phyloP scores from a whole-genome alignment of 2,797 vertebrate genomes.

The Nannoperca australis region DNA sequence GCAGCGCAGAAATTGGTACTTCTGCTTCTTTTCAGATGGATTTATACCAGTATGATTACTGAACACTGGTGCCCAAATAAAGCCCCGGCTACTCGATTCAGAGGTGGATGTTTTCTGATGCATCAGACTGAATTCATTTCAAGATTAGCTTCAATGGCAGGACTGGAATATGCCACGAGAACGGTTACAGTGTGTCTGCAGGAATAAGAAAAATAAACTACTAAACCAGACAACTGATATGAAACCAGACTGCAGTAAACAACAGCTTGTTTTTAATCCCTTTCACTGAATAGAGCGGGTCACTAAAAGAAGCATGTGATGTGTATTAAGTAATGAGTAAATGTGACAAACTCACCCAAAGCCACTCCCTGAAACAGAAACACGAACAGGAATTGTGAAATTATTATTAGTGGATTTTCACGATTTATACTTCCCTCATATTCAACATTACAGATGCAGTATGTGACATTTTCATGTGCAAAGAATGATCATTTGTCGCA shows the following conservation, averaged over 20 bases:
- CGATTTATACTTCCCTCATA: not conserved
- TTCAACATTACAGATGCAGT: not conserved
- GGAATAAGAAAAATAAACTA: not conserved
- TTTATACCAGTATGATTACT: not conserved
- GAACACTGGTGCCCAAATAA: not conserved
- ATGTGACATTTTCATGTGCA: not conserved
- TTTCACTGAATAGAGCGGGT: not conserved
- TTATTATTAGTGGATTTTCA: not conserved
- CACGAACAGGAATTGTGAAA: constrained; percentile 8
- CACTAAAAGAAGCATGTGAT: not conserved
- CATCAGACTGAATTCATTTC: not conserved
- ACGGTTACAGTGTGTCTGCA: not conserved
- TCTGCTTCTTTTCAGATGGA: not conserved
- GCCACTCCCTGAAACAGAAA: constrained; percentile 71
- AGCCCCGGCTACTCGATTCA: not conserved
- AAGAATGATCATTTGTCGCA: not conserved
- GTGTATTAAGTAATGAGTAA: not conserved
- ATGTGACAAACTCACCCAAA: constrained; percentile 78
- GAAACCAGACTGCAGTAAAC: not conserved
- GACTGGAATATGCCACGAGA: not conserved
- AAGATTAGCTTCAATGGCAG: not conserved
- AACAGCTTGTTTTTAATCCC: not conserved
- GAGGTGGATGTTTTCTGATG: not conserved
- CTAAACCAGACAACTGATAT: not conserved
- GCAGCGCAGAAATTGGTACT: not conserved